Percentiles rank a stretch among this genome's conserved stretches.
phyloP scores from a whole-genome alignment of 2,797 vertebrate species.

The Hylomyscus alleni region DNA sequence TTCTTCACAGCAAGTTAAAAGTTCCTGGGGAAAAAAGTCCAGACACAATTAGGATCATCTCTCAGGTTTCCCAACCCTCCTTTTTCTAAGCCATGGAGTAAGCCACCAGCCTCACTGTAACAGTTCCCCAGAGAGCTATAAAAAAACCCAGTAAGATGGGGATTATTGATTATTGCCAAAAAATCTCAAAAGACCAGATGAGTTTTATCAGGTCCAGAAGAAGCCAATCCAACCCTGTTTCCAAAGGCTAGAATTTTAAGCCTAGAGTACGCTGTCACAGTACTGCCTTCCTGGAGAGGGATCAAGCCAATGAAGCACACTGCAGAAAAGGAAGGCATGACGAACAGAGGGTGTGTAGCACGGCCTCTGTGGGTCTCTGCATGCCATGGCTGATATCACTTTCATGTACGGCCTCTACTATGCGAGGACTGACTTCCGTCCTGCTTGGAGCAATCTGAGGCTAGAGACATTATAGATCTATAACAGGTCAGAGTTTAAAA shows the following conservation, averaged over 20 bases:
- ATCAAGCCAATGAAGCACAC: neutral
- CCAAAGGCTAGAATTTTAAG: neutral
- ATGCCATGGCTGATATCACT: too few species aligned
- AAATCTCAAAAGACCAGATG: neutral
- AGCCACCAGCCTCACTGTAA: neutral
- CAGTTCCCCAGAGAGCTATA: neutral
- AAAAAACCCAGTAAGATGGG: neutral
- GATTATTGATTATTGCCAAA: neutral
- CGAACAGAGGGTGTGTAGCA: neutral
- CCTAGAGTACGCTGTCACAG: neutral
- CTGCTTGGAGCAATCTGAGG: neutral
- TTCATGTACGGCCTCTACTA: neutral
- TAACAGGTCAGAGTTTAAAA: slow-evolving; percentile 26
- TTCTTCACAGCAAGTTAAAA: slow-evolving; percentile 98
- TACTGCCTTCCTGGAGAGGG: neutral
- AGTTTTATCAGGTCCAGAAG: neutral
- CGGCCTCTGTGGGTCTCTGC: neutral
- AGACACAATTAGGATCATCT: slow-evolving; percentile 57
- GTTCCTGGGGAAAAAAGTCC: slow-evolving; percentile 90
- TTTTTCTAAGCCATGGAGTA: neutral
- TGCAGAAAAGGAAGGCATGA: neutral
- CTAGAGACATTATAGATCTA: neutral
- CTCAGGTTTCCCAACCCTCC: neutral
- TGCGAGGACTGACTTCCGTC: neutral
- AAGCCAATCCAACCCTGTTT: neutral